Percentiles rank a stretch among this genome's conserved stretches.
These are phyloP conservation scores for Alces alces DNA, from an alignment of 2,113 vertebrate species.

Conservation along the genomic window DNA sequence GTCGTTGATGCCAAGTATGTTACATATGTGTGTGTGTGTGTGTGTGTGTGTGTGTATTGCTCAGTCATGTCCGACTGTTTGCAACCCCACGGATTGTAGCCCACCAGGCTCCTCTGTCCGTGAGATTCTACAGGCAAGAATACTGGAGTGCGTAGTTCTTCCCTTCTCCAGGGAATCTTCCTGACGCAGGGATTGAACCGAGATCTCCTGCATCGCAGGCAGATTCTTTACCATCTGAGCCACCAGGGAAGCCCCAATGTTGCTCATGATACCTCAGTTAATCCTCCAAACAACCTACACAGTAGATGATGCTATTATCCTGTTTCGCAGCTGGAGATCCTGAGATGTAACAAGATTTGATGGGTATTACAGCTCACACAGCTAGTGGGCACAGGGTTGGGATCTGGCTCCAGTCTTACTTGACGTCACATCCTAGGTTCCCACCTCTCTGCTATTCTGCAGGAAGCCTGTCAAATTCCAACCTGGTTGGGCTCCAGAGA, in stretches of 20 bases:
- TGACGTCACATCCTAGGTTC: neutral
- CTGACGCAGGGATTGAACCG: fast-evolving
- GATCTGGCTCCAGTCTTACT: neutral
- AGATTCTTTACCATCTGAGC: neutral
- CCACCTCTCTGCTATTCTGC: neutral
- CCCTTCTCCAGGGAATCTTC: neutral
- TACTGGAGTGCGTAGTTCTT: neutral
- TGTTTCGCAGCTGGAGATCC: neutral
- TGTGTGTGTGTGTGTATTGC: neutral
- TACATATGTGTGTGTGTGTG: neutral
- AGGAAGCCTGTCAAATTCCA: neutral
- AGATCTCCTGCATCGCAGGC: neutral
- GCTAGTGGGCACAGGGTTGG: neutral
- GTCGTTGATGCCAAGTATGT: neutral
- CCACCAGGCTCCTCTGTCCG: neutral
- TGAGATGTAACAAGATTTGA: neutral
- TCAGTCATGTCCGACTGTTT: neutral
- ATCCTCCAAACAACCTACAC: neutral
- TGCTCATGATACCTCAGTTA: neutral
- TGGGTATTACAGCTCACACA: neutral
- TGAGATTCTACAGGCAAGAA: neutral
- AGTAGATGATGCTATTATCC: neutral
- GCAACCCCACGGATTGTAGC: neutral
- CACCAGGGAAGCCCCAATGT: neutral
- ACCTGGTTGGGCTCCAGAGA: neutral